These are phyloP conservation scores for Cyaniris semiargus DNA, from an alignment of 2,888 invertebrate genomes.

Conservation along the genomic window DNA sequence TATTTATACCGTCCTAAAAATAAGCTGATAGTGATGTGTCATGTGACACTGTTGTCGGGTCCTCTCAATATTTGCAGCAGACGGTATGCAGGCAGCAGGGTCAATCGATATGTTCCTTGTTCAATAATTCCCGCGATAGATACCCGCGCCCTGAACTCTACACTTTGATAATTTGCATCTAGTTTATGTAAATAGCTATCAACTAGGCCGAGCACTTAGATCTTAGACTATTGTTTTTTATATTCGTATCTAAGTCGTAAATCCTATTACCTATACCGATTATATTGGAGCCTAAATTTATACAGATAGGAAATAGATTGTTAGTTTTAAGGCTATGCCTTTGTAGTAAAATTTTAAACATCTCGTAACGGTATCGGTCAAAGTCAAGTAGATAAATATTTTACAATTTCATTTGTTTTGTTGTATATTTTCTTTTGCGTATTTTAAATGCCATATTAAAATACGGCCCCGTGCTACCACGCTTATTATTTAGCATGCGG, in stretches of 20 bases:
- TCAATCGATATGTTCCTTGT: not conserved
- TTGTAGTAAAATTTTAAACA: too few species aligned
- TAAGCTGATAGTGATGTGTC: too few species aligned
- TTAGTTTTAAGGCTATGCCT: too few species aligned
- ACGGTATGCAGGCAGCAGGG: not conserved
- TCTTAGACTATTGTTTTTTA: not conserved
- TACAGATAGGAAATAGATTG: too few species aligned
- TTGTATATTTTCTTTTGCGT: not conserved
- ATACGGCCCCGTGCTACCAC: not conserved
- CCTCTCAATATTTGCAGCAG: not conserved
- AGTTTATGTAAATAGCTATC: not conserved
- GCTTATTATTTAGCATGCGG: not conserved
- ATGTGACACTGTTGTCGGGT: not conserved
- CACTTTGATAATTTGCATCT: not conserved
- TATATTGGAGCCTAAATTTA: not conserved
- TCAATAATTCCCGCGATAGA: conserved; percentile 2
- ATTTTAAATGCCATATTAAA: not conserved
- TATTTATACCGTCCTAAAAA: too few species aligned
- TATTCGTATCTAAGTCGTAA: not conserved
- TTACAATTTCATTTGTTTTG: not conserved
- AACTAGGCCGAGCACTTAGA: not conserved
- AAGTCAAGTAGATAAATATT: not conserved
- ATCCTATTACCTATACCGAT: not conserved
- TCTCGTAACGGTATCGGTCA: too few species aligned
- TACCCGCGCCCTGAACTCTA: not conserved